These are phyloP conservation scores for Ceyx erithaca DNA, from an alignment of 2,797 vertebrate species.

Conservation along the genomic window DNA sequence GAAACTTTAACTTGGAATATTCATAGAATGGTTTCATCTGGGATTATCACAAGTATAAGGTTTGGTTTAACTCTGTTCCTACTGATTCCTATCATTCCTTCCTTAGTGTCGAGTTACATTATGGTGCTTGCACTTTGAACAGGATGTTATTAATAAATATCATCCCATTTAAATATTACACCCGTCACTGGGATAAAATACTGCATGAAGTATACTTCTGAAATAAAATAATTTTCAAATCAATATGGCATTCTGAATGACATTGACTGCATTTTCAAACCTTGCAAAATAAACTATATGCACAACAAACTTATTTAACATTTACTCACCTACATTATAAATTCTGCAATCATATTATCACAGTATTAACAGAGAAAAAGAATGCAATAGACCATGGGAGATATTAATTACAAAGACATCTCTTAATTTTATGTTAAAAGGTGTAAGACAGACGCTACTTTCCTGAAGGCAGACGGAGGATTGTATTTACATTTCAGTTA, in stretches of 20 bases:
- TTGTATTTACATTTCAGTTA: conserved; percentile 58
- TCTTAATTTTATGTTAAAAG: conserved; percentile 46
- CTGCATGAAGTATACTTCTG: not conserved
- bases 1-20: not conserved
- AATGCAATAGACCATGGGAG: not conserved
- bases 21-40: not conserved
- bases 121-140: not conserved
- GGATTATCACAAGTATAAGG: not conserved
- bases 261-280: not conserved
- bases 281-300: not conserved
- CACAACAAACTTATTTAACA: not conserved
- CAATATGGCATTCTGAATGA: not conserved
- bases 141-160: not conserved
- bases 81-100: not conserved
- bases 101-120: not conserved
- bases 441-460: not conserved
- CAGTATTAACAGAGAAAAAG: not conserved
- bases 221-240: not conserved
- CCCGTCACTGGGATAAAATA: not conserved
- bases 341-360: not conserved
- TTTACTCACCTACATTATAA: not conserved
- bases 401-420: conserved; percentile 44
- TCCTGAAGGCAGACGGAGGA: not conserved
- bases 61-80: not conserved
- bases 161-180: not conserved